Evolutionary conservation across 2,113 vertebrate genomes (phyloP).

Genomic region (Pachyramphus minor): DNA sequence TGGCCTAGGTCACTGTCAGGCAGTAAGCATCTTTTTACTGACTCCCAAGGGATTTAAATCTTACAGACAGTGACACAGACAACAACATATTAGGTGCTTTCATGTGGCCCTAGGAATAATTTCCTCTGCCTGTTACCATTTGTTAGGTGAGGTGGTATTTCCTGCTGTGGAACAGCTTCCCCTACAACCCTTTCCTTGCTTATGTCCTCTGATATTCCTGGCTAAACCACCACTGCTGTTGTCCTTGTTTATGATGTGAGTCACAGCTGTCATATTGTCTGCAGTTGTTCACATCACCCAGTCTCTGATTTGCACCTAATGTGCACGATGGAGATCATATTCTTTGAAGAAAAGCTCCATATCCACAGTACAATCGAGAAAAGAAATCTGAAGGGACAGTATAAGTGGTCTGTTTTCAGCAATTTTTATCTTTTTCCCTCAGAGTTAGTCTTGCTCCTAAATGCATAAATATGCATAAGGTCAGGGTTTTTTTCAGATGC

Average conservation of each 20-base stretch:
- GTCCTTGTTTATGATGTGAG: background rate
- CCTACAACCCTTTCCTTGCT: background rate
- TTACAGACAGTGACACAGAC: background rate
- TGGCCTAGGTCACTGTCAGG: background rate
- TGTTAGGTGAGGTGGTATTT: background rate
- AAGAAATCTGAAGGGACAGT: background rate
- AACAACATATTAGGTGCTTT: background rate
- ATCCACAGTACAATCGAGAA: background rate
- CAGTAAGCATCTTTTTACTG: background rate
- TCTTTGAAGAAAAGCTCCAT: background rate
- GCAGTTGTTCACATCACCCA: background rate
- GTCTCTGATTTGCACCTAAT: background rate
- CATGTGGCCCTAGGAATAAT: background rate
- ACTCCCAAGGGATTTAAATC: background rate
- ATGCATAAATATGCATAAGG: background rate
- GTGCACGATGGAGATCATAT: background rate
- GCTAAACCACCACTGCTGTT: background rate
- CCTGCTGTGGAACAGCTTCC: background rate
- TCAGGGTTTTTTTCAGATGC: background rate
- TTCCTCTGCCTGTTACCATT: background rate
- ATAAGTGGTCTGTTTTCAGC: background rate
- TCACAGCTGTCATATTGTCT: background rate
- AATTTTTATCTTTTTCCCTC: background rate
- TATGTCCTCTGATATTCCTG: rapidly evolving
- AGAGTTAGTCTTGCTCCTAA: background rate